Evolutionary conservation across 2,888 invertebrate species (phyloP).

Genomic region (Nemotelus nigrinus): DNA sequence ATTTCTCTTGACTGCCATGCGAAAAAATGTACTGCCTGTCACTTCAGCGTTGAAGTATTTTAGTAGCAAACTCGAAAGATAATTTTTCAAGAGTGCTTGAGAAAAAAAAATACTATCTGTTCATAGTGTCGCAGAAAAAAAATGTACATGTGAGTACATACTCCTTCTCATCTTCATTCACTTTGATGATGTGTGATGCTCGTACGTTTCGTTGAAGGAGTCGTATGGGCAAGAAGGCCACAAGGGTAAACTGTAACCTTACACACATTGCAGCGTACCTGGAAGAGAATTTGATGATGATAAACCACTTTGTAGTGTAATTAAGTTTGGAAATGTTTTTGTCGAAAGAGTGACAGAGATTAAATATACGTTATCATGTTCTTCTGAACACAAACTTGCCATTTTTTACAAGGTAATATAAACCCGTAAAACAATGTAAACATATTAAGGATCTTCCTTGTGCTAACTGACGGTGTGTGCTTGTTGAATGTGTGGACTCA

Average conservation of each 20-base stretch:
- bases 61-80: constrained; percentile 29
- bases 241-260: not conserved
- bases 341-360: constrained; percentile 25
- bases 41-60: constrained; percentile 19
- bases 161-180: constrained; percentile 31
- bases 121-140: not conserved
- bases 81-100: constrained; percentile 27
- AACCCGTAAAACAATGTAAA: constrained; percentile 14
- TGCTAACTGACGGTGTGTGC: not conserved
- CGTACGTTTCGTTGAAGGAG: not conserved
- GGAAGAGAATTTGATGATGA: constrained; percentile 36
- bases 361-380: constrained; percentile 23
- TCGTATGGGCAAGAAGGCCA: not conserved
- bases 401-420: constrained; percentile 2
- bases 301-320: constrained; percentile 43
- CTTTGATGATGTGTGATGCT: constrained; percentile 10
- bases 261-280: constrained; percentile 11
- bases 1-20: too few relatives aligned
- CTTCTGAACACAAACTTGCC: constrained; percentile 13
- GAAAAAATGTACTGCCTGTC: not conserved
- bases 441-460: not conserved
- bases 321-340: constrained; percentile 36
- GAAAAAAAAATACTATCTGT: constrained; percentile 25
- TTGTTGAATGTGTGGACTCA: not conserved
- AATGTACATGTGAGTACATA: constrained; percentile 11